Evolutionary conservation across 2,797 vertebrate genomes (phyloP).

Genomic region (Sparidentex hasta): DNA sequence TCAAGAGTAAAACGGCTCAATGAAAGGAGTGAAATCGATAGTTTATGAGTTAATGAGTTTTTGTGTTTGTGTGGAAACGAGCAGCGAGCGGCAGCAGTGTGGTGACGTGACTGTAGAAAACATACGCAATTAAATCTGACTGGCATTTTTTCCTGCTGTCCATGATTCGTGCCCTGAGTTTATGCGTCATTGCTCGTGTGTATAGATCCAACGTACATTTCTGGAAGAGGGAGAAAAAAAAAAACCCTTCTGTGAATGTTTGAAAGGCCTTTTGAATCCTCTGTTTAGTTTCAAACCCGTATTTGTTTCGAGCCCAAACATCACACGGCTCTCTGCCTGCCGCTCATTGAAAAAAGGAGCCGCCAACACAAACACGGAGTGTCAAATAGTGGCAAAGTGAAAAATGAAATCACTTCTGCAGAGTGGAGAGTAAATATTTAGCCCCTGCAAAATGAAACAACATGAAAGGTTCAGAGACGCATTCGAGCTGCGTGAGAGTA

Average conservation of each 20-base stretch:
- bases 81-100: background rate
- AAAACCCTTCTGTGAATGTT: background rate
- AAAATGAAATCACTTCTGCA: constrained; percentile 59
- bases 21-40: background rate
- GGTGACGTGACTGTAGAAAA: background rate
- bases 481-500: constrained; percentile 31
- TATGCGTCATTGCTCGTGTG: constrained; percentile 3
- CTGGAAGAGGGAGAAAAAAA: background rate
- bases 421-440: constrained; percentile 65
- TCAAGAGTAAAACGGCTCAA: background rate
- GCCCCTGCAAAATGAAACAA: constrained; percentile 20
- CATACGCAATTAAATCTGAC: background rate
- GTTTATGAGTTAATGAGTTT: no score
- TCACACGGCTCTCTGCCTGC: constrained; percentile 30
- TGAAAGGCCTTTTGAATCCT: constrained; percentile 45
- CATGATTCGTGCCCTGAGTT: constrained; percentile 1
- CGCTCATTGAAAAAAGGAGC: constrained; percentile 19
- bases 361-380: constrained; percentile 57
- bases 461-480: constrained; percentile 40
- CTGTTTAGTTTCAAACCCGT: constrained; percentile 48
- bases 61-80: background rate
- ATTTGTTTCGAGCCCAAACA: constrained; percentile 59
- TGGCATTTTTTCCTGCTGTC: background rate
- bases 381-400: constrained; percentile 57
- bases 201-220: background rate